Base-by-base conservation (phyloP, 2,113 vertebrate species). In the Accipiter cooperii region DNA sequence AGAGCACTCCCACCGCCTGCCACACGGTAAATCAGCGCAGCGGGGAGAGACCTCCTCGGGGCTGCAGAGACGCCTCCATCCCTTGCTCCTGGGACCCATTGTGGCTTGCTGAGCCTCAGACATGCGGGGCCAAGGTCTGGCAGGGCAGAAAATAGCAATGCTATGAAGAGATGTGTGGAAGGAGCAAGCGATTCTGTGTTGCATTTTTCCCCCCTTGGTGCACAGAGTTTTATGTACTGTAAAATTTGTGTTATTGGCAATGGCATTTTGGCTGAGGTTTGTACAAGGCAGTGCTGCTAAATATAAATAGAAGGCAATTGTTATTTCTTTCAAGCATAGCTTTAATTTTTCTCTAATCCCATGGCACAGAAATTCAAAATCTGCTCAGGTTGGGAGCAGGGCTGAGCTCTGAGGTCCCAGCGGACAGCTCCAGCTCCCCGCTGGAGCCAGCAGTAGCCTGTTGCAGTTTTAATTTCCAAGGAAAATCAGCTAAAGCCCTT, bases 171-270 rank as follows among this genome's bases (percentile, higher is more conserved):
- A 64, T 65, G 91, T 28, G 12, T 55, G 71, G 91, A 82, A 87
- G 89, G 92, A 90, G 73, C 12, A 8, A 87, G 38, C 3, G 4
- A 46, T 77, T 79, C 66, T 19, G 12, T 26, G 51, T 13, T 36
- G 26, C 28, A 1, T 33, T 65, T 61, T 64, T 6, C 16, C 31
- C 11, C 85, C 46, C 52, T 73, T 40, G 63, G 87, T n/a, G 42
- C 64, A 10, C 40, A 24, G 93, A 61, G 80, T 75, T 94, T 93
- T 86, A 95, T 84, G 77, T 89, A 12, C 69, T 82, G 71, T 61
- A 46, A 96, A 86, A 77, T 91, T 38, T 65, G 46, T 65, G n/a
- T 75, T 91, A n/a, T 78, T 90, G 68, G 96, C 90, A 95, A 90
- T 66, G 68, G 73, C 29, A 6, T 55, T 93, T 92, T 76, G 90